phyloP scores from a whole-genome alignment of 2,888 invertebrate species.

The Plebejus argus region DNA sequence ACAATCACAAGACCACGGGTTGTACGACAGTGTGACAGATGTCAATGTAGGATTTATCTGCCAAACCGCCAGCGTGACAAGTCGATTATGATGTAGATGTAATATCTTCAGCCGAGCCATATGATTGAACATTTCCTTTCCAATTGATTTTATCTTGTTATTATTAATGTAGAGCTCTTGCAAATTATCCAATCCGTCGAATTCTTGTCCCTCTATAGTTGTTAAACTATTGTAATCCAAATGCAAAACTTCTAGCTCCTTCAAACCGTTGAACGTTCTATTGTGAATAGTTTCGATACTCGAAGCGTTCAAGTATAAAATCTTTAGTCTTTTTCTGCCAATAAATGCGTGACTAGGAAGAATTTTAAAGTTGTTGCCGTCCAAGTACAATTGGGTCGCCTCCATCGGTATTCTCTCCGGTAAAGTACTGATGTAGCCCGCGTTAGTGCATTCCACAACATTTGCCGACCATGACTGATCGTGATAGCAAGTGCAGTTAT shows the following conservation, averaged over 20 bases:
- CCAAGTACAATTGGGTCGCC: conserved; percentile 92
- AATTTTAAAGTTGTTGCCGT: conserved; percentile 89
- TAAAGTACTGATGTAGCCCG: conserved; percentile 84
- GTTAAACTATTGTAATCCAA: conserved; percentile 87
- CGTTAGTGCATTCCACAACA: conserved; percentile 90
- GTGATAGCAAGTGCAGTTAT: conserved; percentile 93
- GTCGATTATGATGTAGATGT: conserved; percentile 86
- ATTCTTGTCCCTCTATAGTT: conserved; percentile 88
- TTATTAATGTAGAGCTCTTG: conserved; percentile 87
- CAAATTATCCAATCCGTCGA: conserved; percentile 88
- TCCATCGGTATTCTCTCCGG: conserved; percentile 95
- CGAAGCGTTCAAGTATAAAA: conserved; percentile 88
- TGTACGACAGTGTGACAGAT: conserved; percentile 84
- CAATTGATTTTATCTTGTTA: conserved; percentile 85
- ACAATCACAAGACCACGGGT: conserved; percentile 93
- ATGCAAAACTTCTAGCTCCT: conserved; percentile 87
- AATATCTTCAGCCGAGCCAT: conserved; percentile 84
- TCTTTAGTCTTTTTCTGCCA: conserved; percentile 88
- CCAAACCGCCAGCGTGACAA: conserved; percentile 87
- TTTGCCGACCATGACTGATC: conserved; percentile 93
- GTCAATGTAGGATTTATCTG: conserved; percentile 83
- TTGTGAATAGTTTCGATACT: conserved; percentile 90
- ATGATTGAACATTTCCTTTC: conserved; percentile 86
- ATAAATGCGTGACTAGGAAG: conserved; percentile 92
- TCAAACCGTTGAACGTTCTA: conserved; percentile 91